A percentile compares a stretch with the other conserved stretches of the same genome.
Evolutionary conservation across 2,113 vertebrate genomes (phyloP).

Genomic region (Daubentonia madagascariensis): DNA sequence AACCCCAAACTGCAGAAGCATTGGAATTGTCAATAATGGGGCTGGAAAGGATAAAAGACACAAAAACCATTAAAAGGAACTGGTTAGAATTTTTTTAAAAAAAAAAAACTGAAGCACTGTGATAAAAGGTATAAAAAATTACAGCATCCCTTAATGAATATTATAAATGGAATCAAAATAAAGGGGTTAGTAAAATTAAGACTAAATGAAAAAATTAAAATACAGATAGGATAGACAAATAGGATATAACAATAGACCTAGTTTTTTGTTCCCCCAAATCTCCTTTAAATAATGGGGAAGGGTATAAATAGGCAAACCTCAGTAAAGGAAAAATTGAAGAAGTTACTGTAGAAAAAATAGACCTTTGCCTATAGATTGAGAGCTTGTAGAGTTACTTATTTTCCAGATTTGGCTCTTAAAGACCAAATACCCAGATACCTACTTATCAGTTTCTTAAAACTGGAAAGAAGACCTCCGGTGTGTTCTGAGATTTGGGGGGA

Average conservation of each 20-base stretch:
- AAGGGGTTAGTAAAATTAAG: background rate
- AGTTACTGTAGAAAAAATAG: background rate
- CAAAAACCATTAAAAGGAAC: background rate
- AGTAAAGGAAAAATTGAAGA: background rate
- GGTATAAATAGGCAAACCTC: background rate
- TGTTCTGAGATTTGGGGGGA: background rate
- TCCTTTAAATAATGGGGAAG: background rate
- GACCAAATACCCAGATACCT: background rate
- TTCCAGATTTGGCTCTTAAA: slow-evolving; percentile 22
- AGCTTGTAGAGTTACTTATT: background rate
- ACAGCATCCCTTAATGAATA: background rate
- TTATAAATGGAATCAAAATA: background rate
- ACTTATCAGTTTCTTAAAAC: background rate
- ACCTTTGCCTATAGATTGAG: background rate
- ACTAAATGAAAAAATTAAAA: background rate
- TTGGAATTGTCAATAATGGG: background rate
- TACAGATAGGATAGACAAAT: background rate
- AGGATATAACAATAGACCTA: background rate
- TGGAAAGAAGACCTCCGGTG: background rate
- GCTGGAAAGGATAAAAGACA: background rate
- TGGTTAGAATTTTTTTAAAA: background rate
- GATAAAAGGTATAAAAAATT: background rate
- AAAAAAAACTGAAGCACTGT: background rate
- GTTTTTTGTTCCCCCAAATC: background rate
- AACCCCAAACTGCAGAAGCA: background rate